Evolutionary conservation across 2,888 invertebrate genomes (phyloP).

Genomic region (Drosophila buzzatii): DNA sequence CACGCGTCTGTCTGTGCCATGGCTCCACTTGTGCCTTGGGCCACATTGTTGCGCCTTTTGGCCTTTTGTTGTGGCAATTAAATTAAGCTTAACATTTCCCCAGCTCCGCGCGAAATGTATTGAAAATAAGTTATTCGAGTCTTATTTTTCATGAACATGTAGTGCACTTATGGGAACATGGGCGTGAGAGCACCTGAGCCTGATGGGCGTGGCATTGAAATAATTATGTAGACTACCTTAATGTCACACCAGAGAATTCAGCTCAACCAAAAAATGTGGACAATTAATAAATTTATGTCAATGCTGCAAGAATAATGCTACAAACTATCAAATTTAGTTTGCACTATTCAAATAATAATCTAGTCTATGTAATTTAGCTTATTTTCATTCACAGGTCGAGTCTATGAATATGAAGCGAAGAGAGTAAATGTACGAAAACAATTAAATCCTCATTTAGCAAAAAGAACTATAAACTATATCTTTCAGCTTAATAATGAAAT

Average conservation of each 20-base stretch:
- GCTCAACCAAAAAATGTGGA: slow-evolving; percentile 31
- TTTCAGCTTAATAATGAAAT: too few species aligned
- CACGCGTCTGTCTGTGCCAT: slow-evolving; percentile 20
- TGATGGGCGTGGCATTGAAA: slow-evolving; percentile 37
- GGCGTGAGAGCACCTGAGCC: slow-evolving; percentile 29
- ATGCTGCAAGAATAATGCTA: too few species aligned
- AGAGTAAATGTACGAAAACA: too few species aligned
- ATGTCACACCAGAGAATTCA: slow-evolving; percentile 62
- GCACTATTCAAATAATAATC: too few species aligned
- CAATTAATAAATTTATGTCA: slow-evolving; percentile 28
- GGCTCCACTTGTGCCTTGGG: slow-evolving; percentile 55
- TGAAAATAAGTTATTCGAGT: slow-evolving; percentile 35
- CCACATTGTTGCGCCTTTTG: slow-evolving; percentile 67
- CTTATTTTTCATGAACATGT: slow-evolving; percentile 6
- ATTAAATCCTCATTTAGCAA: too few species aligned
- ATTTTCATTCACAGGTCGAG: not conserved
- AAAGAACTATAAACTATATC: too few species aligned
- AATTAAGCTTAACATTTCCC: slow-evolving; percentile 79
- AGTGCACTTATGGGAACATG: slow-evolving; percentile 13
- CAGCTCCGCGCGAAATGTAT: slow-evolving; percentile 35
- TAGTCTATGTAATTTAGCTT: too few species aligned
- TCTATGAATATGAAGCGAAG: not conserved
- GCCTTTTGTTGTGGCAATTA: slow-evolving; percentile 76
- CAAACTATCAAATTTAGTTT: too few species aligned
- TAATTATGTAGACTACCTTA: slow-evolving; percentile 64